Evolutionary conservation across 2,888 invertebrate species (phyloP), one percentile per base, ranked within the genome.

Genomic region (Leptura quadrifasciata): DNA sequence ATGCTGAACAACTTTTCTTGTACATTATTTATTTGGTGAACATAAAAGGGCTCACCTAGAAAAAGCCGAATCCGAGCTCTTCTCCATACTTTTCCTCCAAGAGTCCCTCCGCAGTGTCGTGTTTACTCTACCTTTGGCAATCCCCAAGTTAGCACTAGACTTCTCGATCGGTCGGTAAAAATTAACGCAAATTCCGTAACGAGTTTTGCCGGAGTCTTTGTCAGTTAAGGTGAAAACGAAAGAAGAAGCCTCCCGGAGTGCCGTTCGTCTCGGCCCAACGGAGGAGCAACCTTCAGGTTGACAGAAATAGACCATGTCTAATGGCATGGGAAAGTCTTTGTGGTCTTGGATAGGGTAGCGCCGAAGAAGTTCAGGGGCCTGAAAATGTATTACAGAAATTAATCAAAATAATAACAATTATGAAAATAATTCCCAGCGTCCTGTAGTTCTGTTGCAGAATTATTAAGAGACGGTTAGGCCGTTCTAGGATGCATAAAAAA

Each of bases 231-330:
- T 97, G 89, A 99, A 99, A 17, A 99, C 98, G 90, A 99, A 99
- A 17, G 98, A 98, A 31, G 96, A 96, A 69, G 97, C 96, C 89
- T 99, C 98, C 76, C 98, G 91, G 64, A 94, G 91, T 52, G 94
- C 94, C 20, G 95, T 94, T 79, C 96, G 93, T 84, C 96, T 94
- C 8, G 97, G 97, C 15, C 97, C 97, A 78, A 97, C 95, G 78
- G 95, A 96, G 79, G 95, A 95, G 89, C 99, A 99, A 72, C 99
- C 99, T 90, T 99, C 99, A 1, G 99, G 99, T 89, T 99, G 99
- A 88, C 99, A 99, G 91, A 99, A 99, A 90, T 98, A 99, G 27
- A 99, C 98, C 94, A 99, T 98, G 89, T 99, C 99, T 87, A 97
- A 91, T 0, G 99, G 98, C 85, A 99, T 91, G 0, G 97, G 96